phyloP scores from a whole-genome alignment of 92 coral and sea anemone genomes.

The Epizoanthus stellaris region DNA sequence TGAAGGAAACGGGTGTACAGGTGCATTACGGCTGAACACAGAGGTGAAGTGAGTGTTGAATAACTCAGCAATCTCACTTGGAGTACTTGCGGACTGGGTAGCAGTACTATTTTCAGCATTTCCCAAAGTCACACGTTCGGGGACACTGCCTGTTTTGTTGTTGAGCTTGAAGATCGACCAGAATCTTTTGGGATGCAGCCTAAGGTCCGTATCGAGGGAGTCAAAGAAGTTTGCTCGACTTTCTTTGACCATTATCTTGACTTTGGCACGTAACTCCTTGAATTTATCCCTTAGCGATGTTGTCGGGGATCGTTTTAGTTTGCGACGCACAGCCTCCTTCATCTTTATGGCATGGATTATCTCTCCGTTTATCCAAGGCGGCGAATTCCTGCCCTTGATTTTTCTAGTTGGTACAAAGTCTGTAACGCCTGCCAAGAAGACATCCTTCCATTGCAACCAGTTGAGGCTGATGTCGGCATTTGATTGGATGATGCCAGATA shows the following conservation, averaged over 20 bases:
- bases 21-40: no score
- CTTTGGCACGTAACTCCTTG: constrained; percentile 25
- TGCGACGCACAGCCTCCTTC: constrained; percentile 26
- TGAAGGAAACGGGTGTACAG: no score
- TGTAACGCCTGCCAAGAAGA: background rate
- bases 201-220: background rate
- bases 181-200: constrained; percentile 20
- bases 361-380: constrained; percentile 46
- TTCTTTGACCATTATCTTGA: constrained; percentile 24
- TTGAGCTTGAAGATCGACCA: constrained; percentile 37
- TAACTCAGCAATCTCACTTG: no score
- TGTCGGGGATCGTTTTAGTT: background rate
- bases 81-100: no score
- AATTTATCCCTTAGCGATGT: background rate
- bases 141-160: no score
- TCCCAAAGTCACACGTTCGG: no score
- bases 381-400: constrained; percentile 33
- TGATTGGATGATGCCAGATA: background rate
- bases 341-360: constrained; percentile 24
- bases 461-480: background rate
- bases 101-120: no score
- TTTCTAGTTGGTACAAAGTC: constrained; percentile 22
- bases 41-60: no score
- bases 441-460: constrained; percentile 1
- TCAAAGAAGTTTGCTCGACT: constrained; percentile 15